These are phyloP conservation scores for Rhegmatorhina hoffmannsi DNA, from an alignment of 2,113 vertebrate genomes.

Conservation along the genomic window DNA sequence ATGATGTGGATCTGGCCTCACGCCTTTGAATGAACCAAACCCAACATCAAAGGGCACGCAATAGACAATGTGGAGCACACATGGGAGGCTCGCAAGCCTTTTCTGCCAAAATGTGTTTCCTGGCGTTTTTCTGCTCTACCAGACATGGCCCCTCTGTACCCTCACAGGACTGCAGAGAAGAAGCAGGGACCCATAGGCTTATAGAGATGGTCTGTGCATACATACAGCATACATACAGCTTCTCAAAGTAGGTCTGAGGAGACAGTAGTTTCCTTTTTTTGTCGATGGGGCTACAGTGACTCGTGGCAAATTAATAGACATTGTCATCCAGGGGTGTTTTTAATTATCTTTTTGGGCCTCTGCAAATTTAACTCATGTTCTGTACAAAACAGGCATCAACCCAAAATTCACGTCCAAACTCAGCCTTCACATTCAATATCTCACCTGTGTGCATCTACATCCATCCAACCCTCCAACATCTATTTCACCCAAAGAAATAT, in stretches of 20 bases:
- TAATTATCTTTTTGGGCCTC: not conserved
- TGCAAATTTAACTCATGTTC: not conserved
- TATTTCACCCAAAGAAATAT: not conserved
- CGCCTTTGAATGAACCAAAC: constrained; percentile 37
- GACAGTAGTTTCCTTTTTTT: not conserved
- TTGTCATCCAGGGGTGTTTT: not conserved
- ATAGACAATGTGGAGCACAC: constrained; percentile 73
- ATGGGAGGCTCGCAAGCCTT: constrained; percentile 55
- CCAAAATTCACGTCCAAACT: not conserved
- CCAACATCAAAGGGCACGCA: constrained; percentile 69
- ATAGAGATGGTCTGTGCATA: not conserved
- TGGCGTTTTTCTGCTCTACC: constrained; percentile 28
- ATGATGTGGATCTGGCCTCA: not conserved
- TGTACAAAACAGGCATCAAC: not conserved
- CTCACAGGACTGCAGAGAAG: not conserved
- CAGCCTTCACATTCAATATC: not conserved
- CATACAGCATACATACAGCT: fast-evolving
- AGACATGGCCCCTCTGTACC: not conserved
- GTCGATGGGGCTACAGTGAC: not conserved
- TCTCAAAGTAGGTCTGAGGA: fast-evolving
- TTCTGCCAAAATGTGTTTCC: constrained; percentile 69
- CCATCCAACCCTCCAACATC: too few species aligned
- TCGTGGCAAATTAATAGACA: not conserved
- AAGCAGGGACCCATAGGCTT: not conserved
- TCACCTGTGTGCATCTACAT: not conserved